These are phyloP conservation scores for Gobio gobio DNA, from an alignment of 2,113 vertebrate genomes.

Conservation along the genomic window DNA sequence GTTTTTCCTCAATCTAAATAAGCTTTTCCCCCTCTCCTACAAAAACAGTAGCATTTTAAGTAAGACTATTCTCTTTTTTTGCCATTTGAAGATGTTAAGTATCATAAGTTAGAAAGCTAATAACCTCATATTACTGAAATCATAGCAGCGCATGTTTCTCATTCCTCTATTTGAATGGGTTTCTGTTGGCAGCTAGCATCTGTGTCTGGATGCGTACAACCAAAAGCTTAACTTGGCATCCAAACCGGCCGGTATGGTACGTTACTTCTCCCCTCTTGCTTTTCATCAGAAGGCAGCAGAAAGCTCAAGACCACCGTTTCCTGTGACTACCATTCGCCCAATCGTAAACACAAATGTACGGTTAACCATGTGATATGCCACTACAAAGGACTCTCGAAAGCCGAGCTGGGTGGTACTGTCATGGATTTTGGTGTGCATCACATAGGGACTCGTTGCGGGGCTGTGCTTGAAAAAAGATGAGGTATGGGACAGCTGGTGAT, in stretches of 20 bases:
- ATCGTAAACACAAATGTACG: background rate
- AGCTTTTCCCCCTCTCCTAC: constrained; percentile 78
- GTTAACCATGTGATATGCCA: background rate
- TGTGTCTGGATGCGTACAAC: constrained; percentile 42
- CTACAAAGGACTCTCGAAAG: background rate
- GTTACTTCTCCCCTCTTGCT: background rate
- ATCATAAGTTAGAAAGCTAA: constrained; percentile 39
- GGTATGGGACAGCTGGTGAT: constrained; percentile 20
- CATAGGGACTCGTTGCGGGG: background rate
- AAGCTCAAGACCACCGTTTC: background rate
- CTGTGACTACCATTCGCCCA: background rate
- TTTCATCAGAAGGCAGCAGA: background rate
- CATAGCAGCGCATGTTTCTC: constrained; percentile 42
- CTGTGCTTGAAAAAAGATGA: background rate
- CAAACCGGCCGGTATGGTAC: constrained; percentile 41
- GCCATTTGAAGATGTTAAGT: constrained; percentile 62
- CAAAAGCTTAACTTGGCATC: constrained; percentile 15
- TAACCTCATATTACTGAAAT: constrained; percentile 63
- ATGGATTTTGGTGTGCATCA: background rate
- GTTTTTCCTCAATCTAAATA: constrained; percentile 81
- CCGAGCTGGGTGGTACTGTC: background rate
- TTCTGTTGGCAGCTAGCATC: constrained; percentile 51
- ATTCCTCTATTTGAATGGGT: constrained; percentile 35
- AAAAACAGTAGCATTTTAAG: constrained; percentile 77
- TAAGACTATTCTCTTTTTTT: constrained; percentile 31